Percentiles rank a stretch among this genome's conserved stretches.
Evolutionary conservation across 2,797 vertebrate species (phyloP).

Genomic region (Gouania willdenowi): DNA sequence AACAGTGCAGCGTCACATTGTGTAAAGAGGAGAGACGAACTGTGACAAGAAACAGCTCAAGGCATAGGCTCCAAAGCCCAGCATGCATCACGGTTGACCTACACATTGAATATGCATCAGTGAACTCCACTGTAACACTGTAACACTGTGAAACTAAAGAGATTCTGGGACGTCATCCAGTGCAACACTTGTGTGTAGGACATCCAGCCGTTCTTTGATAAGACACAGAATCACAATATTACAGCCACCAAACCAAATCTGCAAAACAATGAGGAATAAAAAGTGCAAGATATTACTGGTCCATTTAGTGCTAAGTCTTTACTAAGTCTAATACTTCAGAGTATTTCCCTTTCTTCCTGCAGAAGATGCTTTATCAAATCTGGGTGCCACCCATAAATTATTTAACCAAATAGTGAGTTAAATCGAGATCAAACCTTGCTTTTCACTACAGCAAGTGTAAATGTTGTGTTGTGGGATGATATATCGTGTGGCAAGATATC

Average conservation of each 20-base stretch:
- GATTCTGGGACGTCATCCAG: conserved; percentile 9
- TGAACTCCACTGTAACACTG: conserved; percentile 31
- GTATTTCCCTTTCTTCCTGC: conserved; percentile 8
- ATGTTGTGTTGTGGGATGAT: no score
- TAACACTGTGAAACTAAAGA: conserved; percentile 27
- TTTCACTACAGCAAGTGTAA: no score
- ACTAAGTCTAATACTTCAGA: conserved; percentile 12
- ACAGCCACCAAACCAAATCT: conserved; percentile 1
- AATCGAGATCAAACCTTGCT: conserved; percentile 4
- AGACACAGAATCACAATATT: conserved; percentile 3
- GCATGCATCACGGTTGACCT: conserved; percentile 60
- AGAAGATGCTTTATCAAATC: conserved; percentile 10
- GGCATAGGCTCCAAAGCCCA: conserved; percentile 32
- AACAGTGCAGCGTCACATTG: no score
- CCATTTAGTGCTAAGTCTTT: conserved; percentile 1
- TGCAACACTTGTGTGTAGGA: conserved; percentile 1
- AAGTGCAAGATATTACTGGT: background rate
- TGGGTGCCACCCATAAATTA: conserved; percentile 15
- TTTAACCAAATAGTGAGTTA: conserved; percentile 6
- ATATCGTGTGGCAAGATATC: no score
- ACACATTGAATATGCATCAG: conserved; percentile 59
- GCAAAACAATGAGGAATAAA: background rate
- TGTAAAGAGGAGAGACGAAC: no score
- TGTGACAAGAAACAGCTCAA: conserved; percentile 43
- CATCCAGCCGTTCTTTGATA: conserved; percentile 6